Percentiles rank a stretch among this genome's conserved stretches.
These are phyloP conservation scores for Melanostigma gelatinosum DNA, from an alignment of 2,113 vertebrate genomes.

Conservation along the genomic window DNA sequence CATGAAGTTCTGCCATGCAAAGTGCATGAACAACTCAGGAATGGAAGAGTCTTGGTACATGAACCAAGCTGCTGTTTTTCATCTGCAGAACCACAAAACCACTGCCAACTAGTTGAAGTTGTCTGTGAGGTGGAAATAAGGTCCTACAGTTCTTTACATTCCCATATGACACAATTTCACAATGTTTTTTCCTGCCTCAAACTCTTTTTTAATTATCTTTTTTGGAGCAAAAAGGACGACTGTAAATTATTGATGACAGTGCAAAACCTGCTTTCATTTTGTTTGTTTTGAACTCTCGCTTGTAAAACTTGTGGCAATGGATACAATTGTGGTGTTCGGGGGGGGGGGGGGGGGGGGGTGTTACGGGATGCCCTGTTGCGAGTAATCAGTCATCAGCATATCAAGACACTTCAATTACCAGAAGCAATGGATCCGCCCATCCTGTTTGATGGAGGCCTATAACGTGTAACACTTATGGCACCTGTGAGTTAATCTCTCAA, in stretches of 20 bases:
- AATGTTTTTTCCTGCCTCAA: constrained; percentile 6
- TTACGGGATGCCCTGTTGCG: constrained; percentile 18
- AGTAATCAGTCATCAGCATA: constrained; percentile 47
- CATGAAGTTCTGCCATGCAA: constrained; percentile 53
- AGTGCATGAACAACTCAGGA: constrained; percentile 31
- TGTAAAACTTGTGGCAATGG: constrained; percentile 14
- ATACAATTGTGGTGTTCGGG: neutral
- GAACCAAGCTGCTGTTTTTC: constrained; percentile 29
- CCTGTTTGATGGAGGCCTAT: neutral
- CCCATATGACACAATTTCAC: constrained; percentile 10
- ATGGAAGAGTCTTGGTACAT: constrained; percentile 19
- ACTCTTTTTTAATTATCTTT: neutral
- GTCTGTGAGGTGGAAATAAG: constrained; percentile 2
- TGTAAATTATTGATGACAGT: constrained; percentile 52
- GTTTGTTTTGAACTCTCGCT: constrained; percentile 34
- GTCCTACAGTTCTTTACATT: constrained; percentile 7
- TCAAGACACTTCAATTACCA: constrained; percentile 37
- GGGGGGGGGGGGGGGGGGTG: neutral
- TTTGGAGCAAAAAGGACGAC: neutral
- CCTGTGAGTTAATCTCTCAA: neutral
- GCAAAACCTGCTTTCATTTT: constrained; percentile 38
- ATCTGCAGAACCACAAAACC: neutral
- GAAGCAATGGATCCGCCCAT: constrained; percentile 2
- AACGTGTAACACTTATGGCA: neutral
- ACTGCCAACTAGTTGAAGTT: constrained; percentile 26